Base-by-base conservation (phyloP, 1,140 invertebrate species). In the Drosophila kepulauana region DNA sequence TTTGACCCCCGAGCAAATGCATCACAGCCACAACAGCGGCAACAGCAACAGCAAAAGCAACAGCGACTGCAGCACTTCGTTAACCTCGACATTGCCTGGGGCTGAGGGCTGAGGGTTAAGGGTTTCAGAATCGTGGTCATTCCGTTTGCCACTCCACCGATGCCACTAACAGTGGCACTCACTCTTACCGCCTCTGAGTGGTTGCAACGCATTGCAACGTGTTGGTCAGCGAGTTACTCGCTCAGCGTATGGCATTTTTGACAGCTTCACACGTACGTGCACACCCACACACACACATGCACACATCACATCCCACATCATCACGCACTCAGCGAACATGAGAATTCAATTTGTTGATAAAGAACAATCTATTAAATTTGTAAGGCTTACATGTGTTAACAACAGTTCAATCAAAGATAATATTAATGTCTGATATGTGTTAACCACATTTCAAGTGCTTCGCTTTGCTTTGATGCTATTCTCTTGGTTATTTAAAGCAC, bases 271-370 rank as follows among this genome's bases (percentile, higher is more conserved):
- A 57, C 62, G 28, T 63, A 58, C 43, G 20, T 41, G 41, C 56
- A 57, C 10, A 62, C 49, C 10, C 20, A 25, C 20, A 25, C n/a
- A 28, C 16, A 7, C 35, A 51, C n/a, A 68, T 46, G 28, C 15
- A 13, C 35, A 33, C 28, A 13, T n/a, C n/a, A n/a, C n/a, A n/a
- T n/a, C 13, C 7, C 33, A 54, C 30, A 57, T 10, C 59, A 33
- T 20, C 20, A 69, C 43, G 41, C 41, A 45, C 52, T n/a, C 48
- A 30, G 61, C 78, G 51, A 73, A 87, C 82, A 87, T 20, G 68
- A 69, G 62, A 86, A 86, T 78, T 87, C 79, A 87, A 86, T 86
- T 86, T 86, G 71, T 70, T 79, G 65, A 82, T 86, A 72, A 79
- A 45, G 20, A 54, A 49, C 25, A 75, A 75, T 56, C 66, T 49